Base-by-base conservation (phyloP, 2,797 vertebrate genomes). In the Lemur catta region DNA sequence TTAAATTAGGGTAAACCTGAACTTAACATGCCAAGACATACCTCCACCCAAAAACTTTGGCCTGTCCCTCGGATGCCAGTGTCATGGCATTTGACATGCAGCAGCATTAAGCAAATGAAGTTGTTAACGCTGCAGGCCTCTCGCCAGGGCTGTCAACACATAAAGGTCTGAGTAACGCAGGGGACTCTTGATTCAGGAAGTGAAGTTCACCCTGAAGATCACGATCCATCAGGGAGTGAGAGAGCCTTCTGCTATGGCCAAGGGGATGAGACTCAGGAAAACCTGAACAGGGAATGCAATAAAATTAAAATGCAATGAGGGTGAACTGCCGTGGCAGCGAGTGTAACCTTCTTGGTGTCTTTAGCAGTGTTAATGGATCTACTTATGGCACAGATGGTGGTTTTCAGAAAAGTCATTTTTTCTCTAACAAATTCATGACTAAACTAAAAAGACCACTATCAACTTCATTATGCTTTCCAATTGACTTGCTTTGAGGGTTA, bases 391-490 rank as follows among this genome's bases (percentile, higher is more conserved):
- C 97, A 97, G 96, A 97, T 97, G 98, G 94, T 96, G 96, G 94
- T 96, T 97, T 97, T 97, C 98, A 97, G 95, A 97, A 94, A 98
- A 98, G 97, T 97, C 98, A 97, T 98, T 97, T 98, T 97, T 97
- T 93, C 97, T 93, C 94, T 97, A 97, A 97, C 97, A 96, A 98
- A 98, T 98, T 98, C 98, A 98, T 98, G 97, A 97, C 98, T 96
- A 97, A 97, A 97, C 98, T 97, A 94, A 97, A 97, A 97, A 97
- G 96, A 92, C 97, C 96, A 96, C 96, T 97, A 98, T 98, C 98
- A 97, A 97, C 96, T 97, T 98, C 98, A 97, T 98, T 98, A 98
- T 96, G 97, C 93, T 97, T 98, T 98, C 96, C 98, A 98, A 98
- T 96, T 98, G 98, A 98, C 97, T 98, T 98, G 96, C 96, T 98